Conservation (phyloP, 2,888 invertebrate species). For the Drosophila kuntzei region DNA sequence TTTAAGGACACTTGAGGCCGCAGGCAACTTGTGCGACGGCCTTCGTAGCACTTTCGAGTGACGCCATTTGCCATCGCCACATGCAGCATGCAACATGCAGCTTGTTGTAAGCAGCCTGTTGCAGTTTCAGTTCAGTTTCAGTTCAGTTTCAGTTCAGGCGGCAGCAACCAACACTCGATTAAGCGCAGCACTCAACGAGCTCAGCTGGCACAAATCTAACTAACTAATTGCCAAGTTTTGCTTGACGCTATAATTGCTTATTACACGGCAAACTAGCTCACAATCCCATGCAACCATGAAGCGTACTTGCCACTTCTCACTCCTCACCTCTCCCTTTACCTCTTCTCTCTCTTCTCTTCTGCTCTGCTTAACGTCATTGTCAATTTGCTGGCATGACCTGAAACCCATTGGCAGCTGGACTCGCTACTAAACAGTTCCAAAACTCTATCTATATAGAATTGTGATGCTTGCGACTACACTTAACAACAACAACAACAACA, state of each 20-base stretch:
- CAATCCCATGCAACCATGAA: slow-evolving; percentile 46
- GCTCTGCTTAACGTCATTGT: slow-evolving; percentile 52
- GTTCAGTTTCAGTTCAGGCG: slow-evolving; percentile 11
- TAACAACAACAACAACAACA: slow-evolving; percentile 5
- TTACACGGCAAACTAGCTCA: slow-evolving; percentile 70
- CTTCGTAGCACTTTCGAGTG: slow-evolving; percentile 27
- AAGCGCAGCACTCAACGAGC: slow-evolving; percentile 46
- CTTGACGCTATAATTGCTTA: slow-evolving; percentile 65
- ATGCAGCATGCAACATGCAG: slow-evolving; percentile 8
- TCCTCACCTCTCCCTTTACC: not conserved
- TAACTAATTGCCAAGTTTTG: slow-evolving; percentile 61
- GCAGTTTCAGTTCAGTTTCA: slow-evolving; percentile 18
- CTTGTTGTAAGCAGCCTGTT: slow-evolving; percentile 34
- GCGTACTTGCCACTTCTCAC: slow-evolving; percentile 8
- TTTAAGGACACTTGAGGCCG: slow-evolving; percentile 34
- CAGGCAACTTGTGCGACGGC: slow-evolving; percentile 23
- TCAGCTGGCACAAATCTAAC: slow-evolving; percentile 59
- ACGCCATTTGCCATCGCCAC: slow-evolving; percentile 16
- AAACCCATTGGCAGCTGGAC: slow-evolving; percentile 34
- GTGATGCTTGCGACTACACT: slow-evolving; percentile 8
- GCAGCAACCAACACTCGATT: slow-evolving; percentile 55
- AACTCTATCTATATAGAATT: slow-evolving; percentile 14
- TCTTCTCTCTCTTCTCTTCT: not conserved
- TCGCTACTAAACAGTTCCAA: slow-evolving; percentile 17
- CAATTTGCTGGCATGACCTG: slow-evolving; percentile 57